Percentiles rank a stretch among this genome's conserved stretches.
phyloP scores from a whole-genome alignment of 2,888 invertebrate species.

The Xylota sylvarum region DNA sequence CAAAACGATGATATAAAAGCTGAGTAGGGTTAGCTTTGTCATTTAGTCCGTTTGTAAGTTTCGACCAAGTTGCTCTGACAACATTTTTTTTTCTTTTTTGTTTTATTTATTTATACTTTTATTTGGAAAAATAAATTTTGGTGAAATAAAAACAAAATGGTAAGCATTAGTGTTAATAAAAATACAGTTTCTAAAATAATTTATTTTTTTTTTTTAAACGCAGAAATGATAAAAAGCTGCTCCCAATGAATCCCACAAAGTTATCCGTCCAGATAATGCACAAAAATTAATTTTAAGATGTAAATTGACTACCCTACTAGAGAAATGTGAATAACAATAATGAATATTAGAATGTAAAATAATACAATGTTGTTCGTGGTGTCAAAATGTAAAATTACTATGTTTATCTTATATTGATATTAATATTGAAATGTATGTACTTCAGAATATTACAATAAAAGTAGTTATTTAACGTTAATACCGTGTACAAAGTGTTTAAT shows the following conservation, averaged over 20 bases:
- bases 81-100: neutral
- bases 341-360: constrained; percentile 56
- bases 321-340: constrained; percentile 81
- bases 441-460: neutral
- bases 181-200: neutral
- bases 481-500: no score
- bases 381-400: neutral
- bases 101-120: neutral
- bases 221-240: neutral
- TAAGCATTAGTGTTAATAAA: neutral
- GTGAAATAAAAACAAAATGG: constrained; percentile 20
- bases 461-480: no score
- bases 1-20: constrained; percentile 58
- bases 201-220: neutral
- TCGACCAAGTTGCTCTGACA: constrained; percentile 15
- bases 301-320: constrained; percentile 80
- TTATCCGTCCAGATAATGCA: constrained; percentile 23
- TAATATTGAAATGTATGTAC: neutral
- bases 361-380: neutral
- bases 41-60: constrained; percentile 14
- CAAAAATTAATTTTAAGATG: constrained; percentile 54
- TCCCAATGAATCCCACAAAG: constrained; percentile 22
- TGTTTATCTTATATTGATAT: constrained; percentile 6
- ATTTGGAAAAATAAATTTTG: neutral
- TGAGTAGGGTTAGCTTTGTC: neutral